phyloP scores from a whole-genome alignment of 1,140 invertebrate genomes.

The Pogonognathellus flavescens region DNA sequence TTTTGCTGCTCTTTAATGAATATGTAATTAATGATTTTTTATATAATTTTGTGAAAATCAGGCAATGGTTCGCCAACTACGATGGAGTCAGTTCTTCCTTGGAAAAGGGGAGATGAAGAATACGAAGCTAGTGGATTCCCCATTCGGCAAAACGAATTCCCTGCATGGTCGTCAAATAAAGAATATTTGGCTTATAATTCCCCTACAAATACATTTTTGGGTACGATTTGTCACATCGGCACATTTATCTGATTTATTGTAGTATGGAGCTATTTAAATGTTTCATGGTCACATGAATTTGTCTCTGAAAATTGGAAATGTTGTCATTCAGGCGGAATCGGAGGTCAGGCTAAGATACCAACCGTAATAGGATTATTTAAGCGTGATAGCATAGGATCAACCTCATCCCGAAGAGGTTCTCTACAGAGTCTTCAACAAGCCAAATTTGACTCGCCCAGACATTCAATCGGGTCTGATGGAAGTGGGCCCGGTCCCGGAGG shows the following conservation, averaged over 20 bases:
- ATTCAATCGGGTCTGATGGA: conserved; percentile 63
- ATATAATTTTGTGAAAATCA: background rate
- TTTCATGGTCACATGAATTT: background rate
- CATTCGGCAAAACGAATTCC: conserved; percentile 90
- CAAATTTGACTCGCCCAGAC: conserved; percentile 63
- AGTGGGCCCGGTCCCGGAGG: conserved; percentile 31
- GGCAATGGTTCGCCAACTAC: conserved; percentile 73
- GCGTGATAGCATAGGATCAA: conserved; percentile 64
- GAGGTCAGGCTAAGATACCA: conserved; percentile 59
- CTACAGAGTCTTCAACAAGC: conserved; percentile 61
- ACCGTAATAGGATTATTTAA: conserved; percentile 68
- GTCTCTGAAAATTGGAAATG: background rate
- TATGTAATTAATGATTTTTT: background rate
- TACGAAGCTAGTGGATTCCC: conserved; percentile 72
- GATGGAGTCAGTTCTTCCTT: conserved; percentile 87
- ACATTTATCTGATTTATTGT: no score
- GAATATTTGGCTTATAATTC: conserved; percentile 93
- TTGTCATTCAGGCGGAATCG: conserved; percentile 53
- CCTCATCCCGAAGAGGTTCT: conserved; percentile 62
- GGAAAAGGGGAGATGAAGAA: conserved; percentile 84
- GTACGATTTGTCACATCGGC: no score
- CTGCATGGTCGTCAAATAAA: conserved; percentile 91
- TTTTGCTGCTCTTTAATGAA: background rate
- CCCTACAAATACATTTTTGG: conserved; percentile 89
- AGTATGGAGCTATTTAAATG: no score